A percentile compares a stretch with the other conserved stretches of the same genome.
Conservation (phyloP, 2,113 vertebrate genomes). For the Ciconia stormi region DNA sequence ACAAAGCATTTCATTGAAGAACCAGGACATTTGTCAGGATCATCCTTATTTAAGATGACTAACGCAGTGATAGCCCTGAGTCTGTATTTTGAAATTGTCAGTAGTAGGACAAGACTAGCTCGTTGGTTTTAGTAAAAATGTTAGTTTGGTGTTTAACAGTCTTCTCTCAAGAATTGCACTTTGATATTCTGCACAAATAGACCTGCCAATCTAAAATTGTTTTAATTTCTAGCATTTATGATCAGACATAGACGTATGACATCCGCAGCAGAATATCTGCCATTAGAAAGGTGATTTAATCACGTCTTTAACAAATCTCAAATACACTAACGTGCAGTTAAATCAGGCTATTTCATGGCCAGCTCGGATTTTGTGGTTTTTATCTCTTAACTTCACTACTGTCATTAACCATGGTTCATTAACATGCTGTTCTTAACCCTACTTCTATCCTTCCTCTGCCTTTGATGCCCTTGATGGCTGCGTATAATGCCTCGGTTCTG, state of each 20-base stretch:
- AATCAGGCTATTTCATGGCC: background rate
- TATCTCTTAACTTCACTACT: background rate
- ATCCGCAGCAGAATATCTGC: background rate
- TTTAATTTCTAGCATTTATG: background rate
- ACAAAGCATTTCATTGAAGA: background rate
- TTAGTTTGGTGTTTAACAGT: background rate
- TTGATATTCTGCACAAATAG: background rate
- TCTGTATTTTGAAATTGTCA: background rate
- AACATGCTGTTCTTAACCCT: background rate
- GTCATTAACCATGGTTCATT: background rate
- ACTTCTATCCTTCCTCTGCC: background rate
- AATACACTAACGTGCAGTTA: no score
- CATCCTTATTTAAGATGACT: background rate
- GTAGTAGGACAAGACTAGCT: background rate
- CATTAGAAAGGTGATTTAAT: background rate
- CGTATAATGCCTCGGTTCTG: fast-evolving
- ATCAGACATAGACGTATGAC: fast-evolving
- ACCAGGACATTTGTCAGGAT: background rate
- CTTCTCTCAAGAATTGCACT: background rate
- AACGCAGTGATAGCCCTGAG: background rate
- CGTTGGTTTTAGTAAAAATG: background rate
- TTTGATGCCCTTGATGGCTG: fast-evolving
- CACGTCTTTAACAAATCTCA: background rate
- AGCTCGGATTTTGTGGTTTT: background rate
- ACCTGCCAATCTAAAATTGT: background rate